These are phyloP conservation scores for Phaethon lepturus DNA, from an alignment of 2,113 vertebrate species.

Conservation along the genomic window DNA sequence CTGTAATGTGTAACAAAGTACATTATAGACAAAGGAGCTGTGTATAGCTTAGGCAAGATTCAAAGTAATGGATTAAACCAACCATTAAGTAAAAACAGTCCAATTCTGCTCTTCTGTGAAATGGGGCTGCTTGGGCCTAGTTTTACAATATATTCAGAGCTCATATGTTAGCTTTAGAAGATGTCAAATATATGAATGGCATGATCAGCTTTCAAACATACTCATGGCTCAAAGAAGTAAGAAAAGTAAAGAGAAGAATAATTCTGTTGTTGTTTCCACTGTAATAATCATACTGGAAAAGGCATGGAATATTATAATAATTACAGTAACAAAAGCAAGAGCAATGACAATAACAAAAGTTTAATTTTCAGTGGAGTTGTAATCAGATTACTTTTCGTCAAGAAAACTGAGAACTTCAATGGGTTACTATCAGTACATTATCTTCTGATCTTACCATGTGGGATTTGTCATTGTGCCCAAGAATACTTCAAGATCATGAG, in stretches of 20 bases:
- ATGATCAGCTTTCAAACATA: background rate
- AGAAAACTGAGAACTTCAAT: background rate
- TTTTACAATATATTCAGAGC: background rate
- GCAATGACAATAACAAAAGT: background rate
- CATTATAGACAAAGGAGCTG: accelerated
- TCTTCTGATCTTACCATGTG: background rate
- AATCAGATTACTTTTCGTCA: background rate
- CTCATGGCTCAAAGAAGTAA: background rate
- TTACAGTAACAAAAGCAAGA: background rate
- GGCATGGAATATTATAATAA: background rate
- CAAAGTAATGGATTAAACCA: background rate
- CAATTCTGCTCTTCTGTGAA: background rate
- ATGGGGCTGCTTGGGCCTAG: background rate
- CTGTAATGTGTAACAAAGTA: background rate
- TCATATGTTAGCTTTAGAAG: background rate
- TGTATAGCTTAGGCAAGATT: background rate
- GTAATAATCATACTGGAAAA: background rate
- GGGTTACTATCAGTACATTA: background rate
- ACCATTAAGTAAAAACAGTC: background rate
- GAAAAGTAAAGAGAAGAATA: background rate
- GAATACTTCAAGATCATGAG: background rate
- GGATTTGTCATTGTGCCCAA: background rate
- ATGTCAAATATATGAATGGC: background rate
- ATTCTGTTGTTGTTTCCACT: background rate
- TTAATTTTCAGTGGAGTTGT: background rate